Percentiles rank a stretch among this genome's conserved stretches.
Conservation (phyloP, 1,140 invertebrate genomes). For the Bradysia coprophila region DNA sequence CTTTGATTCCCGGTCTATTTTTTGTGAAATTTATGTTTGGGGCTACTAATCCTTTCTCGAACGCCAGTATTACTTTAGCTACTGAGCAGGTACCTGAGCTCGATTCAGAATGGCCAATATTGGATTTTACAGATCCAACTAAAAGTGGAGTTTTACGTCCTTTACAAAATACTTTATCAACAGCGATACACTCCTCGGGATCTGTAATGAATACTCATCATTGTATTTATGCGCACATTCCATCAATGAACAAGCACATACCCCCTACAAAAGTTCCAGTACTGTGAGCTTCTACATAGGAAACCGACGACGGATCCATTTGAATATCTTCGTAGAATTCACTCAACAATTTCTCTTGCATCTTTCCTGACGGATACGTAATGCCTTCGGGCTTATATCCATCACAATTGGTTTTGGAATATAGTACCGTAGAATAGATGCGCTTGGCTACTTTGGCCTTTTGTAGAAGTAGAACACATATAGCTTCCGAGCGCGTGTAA, state of each 20-base stretch:
- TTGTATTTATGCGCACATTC: neutral
- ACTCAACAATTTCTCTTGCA: slow-evolving; percentile 58
- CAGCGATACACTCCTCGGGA: slow-evolving; percentile 69
- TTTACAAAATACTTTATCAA: slow-evolving; percentile 65
- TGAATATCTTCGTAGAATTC: slow-evolving; percentile 75
- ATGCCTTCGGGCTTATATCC: slow-evolving; percentile 80
- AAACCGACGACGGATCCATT: slow-evolving; percentile 46
- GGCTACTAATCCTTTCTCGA: slow-evolving; percentile 51
- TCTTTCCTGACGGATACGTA: slow-evolving; percentile 71
- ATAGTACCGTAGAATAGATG: slow-evolving; percentile 40
- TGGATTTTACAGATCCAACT: slow-evolving; percentile 85
- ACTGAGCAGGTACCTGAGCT: slow-evolving; percentile 73
- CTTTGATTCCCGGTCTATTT: slow-evolving; percentile 54
- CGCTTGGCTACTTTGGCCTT: slow-evolving; percentile 58
- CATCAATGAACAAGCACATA: neutral
- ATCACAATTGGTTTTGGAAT: slow-evolving; percentile 58
- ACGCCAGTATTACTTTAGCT: slow-evolving; percentile 58
- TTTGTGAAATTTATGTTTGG: slow-evolving; percentile 61
- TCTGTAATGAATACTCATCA: slow-evolving; percentile 33
- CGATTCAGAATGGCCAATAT: slow-evolving; percentile 84
- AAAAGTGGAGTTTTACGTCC: slow-evolving; percentile 44
- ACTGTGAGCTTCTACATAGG: slow-evolving; percentile 83
- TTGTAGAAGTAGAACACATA: slow-evolving; percentile 63
- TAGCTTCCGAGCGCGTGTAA: slow-evolving; percentile 57
- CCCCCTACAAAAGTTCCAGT: slow-evolving; percentile 50